Conservation (phyloP, 2,113 vertebrate genomes). For the Lampris megalopsis region DNA sequence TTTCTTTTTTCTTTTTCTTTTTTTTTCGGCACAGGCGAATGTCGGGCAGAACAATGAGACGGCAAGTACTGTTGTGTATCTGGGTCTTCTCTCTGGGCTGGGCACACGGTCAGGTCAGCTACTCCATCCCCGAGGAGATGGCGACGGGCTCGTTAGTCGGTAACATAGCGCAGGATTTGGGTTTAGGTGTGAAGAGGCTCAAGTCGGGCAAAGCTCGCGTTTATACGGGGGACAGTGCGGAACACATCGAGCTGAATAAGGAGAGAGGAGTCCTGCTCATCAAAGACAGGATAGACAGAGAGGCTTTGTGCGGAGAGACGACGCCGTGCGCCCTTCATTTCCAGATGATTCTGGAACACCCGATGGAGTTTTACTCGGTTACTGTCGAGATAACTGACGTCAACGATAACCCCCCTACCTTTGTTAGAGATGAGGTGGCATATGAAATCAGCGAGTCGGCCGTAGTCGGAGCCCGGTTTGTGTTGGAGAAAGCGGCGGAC, state of each 20-base stretch:
- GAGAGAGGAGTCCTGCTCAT: constrained; percentile 64
- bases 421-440: constrained; percentile 64
- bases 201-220: constrained; percentile 70
- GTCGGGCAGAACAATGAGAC: constrained; percentile 43
- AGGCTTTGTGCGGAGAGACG: constrained; percentile 57
- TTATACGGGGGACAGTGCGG: constrained; percentile 69
- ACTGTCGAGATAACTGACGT: constrained; percentile 65
- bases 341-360: constrained; percentile 71
- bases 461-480: constrained; percentile 49
- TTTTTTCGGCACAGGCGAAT: background rate
- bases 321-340: constrained; percentile 66
- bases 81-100: constrained; percentile 5
- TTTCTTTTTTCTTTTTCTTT: too few species aligned
- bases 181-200: constrained; percentile 69
- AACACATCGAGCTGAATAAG: constrained; percentile 74
- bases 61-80: constrained; percentile 46
- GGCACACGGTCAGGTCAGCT: constrained; percentile 54
- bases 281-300: constrained; percentile 70
- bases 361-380: constrained; percentile 67
- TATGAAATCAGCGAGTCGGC: constrained; percentile 66
- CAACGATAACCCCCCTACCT: constrained; percentile 75
- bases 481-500: constrained; percentile 64
- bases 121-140: constrained; percentile 68
- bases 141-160: constrained; percentile 39
- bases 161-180: constrained; percentile 59